Evolutionary conservation across 2,797 vertebrate genomes (phyloP), one percentile per base, ranked within the genome.

Genomic region (Lindbergichthys nudifrons): DNA sequence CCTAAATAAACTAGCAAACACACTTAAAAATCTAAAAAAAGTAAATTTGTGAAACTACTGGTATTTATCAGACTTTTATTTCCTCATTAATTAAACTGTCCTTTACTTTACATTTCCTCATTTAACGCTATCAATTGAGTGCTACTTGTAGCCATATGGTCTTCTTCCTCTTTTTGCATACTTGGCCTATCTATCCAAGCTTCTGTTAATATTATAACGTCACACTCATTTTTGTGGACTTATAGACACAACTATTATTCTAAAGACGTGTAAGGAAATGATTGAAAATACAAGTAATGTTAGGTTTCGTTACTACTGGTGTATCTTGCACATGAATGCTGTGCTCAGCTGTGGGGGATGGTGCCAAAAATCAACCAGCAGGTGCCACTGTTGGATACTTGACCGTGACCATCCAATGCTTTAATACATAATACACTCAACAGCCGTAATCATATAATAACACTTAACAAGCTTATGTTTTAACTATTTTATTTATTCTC

Each of bases 381-480:
- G 88, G 71, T 67, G 87, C 14, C 80, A 63, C 63, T 85, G 82
- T 89, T 81, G 58, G 36, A 63, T 66, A 14, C 32, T 26, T 54
- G 32, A 50, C 54, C 23, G 30, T 65, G 39, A 59, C 14, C 23
- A 36, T 70, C 19, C 52, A 3, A 4, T 52, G 14, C 16, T n/a
- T 63, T 15, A 42, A 3, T 60, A 36, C 18, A 48, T 41, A 10
- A 51, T 13, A 23, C 18, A 13, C 15, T 43, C 12, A 26, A 45
- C 18, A 11, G 30, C 63, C 11, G 48, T 19, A 18, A 32, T 47
- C 21, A 11, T 13, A 26, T 45, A 6, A n/a, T 36, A 21, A 52
- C 47, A 23, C 14, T 51, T 5, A 18, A 23, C 47, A 12, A 3
- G 4, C 15, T 41, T 57, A 16, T 14, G 62, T 21, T 61, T 62